Evolutionary conservation across 2,888 invertebrate genomes (phyloP), one percentile per base, ranked within the genome.

Genomic region (Drymonia ruficornis): DNA sequence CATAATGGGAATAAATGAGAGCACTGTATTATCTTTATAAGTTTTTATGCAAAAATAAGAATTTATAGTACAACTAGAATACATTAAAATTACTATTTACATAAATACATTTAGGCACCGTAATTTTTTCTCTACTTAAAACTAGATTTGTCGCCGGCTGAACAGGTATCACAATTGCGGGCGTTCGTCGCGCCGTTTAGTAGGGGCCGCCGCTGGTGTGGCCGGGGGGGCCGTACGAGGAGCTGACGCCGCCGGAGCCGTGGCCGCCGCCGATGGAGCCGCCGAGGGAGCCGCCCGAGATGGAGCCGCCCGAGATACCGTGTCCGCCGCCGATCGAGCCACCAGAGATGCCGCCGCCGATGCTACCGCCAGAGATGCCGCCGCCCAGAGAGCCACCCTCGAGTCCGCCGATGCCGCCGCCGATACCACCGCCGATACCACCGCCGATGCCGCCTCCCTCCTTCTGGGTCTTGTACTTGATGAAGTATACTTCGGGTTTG

Each of bases 401-500:
- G 48, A 67, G 38, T 29, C 69, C 69, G 42, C 59, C 76, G 65
- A 71, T 65, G 63, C 78, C 71, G 55, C 80, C 75, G 28, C 71
- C 70, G 56, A 61, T 56, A 36, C 70, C 61, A 44, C 74, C 71
- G 42, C 72, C 72, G 59, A 73, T 65, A 57, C 77, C 67, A 50
- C 74, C 74, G 29, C 76, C 78, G 61, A 63, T 9, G 9, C 16
- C 75, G 16, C 77, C 78, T 63, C 87, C 81, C 54, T 93, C 91
- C 81, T 93, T 93, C 93, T 96, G 95, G 76, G 96, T 95, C 94
- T 96, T 96, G 94, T 96, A 96, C 73, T 95, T 95, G 94, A 96
- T 96, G 94, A 96, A 96, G 94, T 96, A 96, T 68, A 96, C 96
- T 87, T 96, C 96, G 70, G 96, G 96, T 87, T 96, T 96, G 86